Percentiles rank a stretch among this genome's conserved stretches.
These are phyloP conservation scores for Pristionchus mayeri DNA, from an alignment of 2,888 invertebrate species.

Conservation along the genomic window DNA sequence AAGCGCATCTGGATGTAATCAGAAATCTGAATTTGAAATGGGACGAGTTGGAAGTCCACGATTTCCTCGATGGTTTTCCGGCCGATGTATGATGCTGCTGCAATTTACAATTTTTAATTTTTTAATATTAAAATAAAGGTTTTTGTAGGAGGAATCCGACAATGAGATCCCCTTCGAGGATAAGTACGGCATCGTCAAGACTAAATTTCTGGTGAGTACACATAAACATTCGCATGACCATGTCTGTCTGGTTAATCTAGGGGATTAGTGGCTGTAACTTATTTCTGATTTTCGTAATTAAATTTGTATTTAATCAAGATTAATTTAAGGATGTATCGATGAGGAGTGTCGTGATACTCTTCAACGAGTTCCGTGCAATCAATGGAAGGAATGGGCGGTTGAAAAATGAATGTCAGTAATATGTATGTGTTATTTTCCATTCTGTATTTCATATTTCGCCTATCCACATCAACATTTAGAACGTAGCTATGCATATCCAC, in stretches of 20 bases:
- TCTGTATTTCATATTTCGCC: too few species aligned
- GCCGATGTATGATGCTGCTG: not conserved
- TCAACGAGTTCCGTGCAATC: not conserved
- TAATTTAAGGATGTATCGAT: not conserved
- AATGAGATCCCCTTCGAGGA: conserved; percentile 20
- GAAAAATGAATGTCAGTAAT: conserved; percentile 9
- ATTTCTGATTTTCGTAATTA: too few species aligned
- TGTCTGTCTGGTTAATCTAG: too few species aligned
- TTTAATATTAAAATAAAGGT: not conserved
- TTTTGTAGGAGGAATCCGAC: conserved; percentile 6
- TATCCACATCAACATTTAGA: too few species aligned
- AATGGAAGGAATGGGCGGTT: not conserved
- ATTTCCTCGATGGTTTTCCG: not conserved
- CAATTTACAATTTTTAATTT: not conserved
- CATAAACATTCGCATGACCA: too few species aligned
- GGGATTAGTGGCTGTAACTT: too few species aligned
- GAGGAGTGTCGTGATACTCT: not conserved
- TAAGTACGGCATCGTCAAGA: conserved; percentile 33
- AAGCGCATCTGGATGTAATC: conserved; percentile 6
- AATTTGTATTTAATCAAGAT: too few species aligned
- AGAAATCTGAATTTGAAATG: conserved; percentile 10
- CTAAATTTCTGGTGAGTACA: not conserved
- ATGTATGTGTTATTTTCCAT: too few species aligned
- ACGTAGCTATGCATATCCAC: too few species aligned
- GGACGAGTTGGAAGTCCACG: conserved; percentile 17